Evolutionary conservation across 1,140 invertebrate genomes (phyloP).

Genomic region (Drosophila kepulauana): DNA sequence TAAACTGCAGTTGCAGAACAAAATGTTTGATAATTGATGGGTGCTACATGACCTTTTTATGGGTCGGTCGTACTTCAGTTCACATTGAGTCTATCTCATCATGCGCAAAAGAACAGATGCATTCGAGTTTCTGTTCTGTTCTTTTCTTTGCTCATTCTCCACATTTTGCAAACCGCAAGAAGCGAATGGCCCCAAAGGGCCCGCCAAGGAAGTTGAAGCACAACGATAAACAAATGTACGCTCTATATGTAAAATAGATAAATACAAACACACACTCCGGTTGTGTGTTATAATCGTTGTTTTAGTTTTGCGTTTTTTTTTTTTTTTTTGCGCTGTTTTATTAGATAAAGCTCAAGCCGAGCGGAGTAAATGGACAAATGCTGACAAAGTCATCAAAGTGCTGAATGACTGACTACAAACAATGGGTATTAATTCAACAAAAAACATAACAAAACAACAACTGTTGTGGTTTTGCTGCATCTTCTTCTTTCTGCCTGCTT

Average conservation of each 20-base stretch:
- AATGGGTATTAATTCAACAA: slow-evolving; percentile 53
- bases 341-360: slow-evolving; percentile 48
- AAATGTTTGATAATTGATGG: slow-evolving; percentile 28
- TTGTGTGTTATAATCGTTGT: slow-evolving; percentile 26
- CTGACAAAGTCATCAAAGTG: slow-evolving; percentile 52
- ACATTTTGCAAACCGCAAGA: slow-evolving; percentile 57
- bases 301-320: slow-evolving; percentile 11
- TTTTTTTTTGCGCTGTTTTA: slow-evolving; percentile 22
- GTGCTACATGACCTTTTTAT: slow-evolving; percentile 26
- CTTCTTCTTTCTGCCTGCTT: background rate
- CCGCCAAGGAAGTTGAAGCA: slow-evolving; percentile 64
- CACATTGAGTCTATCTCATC: slow-evolving; percentile 34
- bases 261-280: slow-evolving; percentile 13
- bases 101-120: slow-evolving; percentile 40
- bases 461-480: slow-evolving; percentile 29
- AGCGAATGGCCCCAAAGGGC: slow-evolving; percentile 30
- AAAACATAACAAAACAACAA: slow-evolving; percentile 53
- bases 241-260: slow-evolving; percentile 57
- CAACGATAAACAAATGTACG: slow-evolving; percentile 64
- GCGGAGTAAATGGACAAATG: slow-evolving; percentile 33
- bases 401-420: slow-evolving; percentile 31
- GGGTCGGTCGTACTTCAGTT: slow-evolving; percentile 38
- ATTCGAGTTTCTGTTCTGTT: background rate
- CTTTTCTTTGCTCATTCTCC: slow-evolving; percentile 14
- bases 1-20: slow-evolving; percentile 23